A percentile compares a stretch with the other conserved stretches of the same genome.
Evolutionary conservation across 2,113 vertebrate genomes (phyloP).

Genomic region (Nymphicus hollandicus): DNA sequence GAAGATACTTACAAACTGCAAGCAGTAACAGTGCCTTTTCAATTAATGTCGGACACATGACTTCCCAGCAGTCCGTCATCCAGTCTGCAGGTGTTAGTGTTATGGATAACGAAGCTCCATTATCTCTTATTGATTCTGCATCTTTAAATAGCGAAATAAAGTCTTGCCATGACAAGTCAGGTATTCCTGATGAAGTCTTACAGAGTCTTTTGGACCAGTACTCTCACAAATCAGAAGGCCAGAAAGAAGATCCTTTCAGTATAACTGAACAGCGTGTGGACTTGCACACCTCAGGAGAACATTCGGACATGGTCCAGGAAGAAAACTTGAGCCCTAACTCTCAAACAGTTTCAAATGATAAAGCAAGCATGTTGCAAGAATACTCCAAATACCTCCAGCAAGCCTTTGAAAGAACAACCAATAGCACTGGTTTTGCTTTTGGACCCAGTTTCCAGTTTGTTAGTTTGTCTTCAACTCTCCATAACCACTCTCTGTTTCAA

Average conservation of each 20-base stretch:
- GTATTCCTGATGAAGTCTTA: constrained; percentile 97
- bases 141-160: constrained; percentile 87
- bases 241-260: constrained; percentile 93
- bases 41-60: constrained; percentile 87
- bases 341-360: constrained; percentile 85
- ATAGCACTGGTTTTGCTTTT: constrained; percentile 89
- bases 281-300: constrained; percentile 88
- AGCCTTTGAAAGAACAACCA: constrained; percentile 96
- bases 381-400: constrained; percentile 99
- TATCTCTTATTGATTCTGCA: constrained; percentile 93
- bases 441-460: constrained; percentile 91
- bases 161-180: constrained; percentile 92
- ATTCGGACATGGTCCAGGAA: constrained; percentile 86
- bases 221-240: constrained; percentile 89
- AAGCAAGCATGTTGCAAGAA: constrained; percentile 92
- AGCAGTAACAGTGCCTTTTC: constrained; percentile 89
- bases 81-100: constrained; percentile 88
- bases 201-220: constrained; percentile 98
- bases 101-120: constrained; percentile 86
- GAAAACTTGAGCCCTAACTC: constrained; percentile 82
- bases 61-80: constrained; percentile 89
- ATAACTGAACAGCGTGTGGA: constrained; percentile 92
- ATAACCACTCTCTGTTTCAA: constrained; percentile 89
- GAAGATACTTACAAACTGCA: constrained; percentile 93
- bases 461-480: constrained; percentile 88